Evolutionary conservation across 2,888 invertebrate genomes (phyloP), one percentile per base, ranked within the genome.

Genomic region (Neoaliturus tenellus): DNA sequence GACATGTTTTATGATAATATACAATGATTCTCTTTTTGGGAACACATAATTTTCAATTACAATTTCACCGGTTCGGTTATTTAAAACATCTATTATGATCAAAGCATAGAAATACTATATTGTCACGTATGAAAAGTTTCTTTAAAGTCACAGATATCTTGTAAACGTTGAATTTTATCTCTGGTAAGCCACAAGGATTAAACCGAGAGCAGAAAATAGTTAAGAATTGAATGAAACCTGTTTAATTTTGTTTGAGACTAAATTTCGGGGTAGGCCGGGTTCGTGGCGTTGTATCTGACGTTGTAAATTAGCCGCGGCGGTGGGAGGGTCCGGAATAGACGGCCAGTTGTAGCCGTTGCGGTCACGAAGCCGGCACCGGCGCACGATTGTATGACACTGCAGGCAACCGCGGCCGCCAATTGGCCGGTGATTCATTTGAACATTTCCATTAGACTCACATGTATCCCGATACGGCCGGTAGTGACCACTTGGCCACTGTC

Each of bases 241-340:
- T 78, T 78, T 78, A 23, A 78, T 78, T 25, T 78, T 31, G 44
- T 78, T 51, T 51, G 78, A 78, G 78, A 31, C 48, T 78, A 78
- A 78, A 78, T 78, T 78, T 78, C 33, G 78, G 78, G 78, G 78
- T 51, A 44, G 78, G 78, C 78, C 44, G 48, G 78, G 78, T 31
- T 78, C 78, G 51, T 78, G 78, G 78, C 78, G 78, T 78, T 48
- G 51, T 78, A 78, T 51, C 51, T 78, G 78, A 31, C 51, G 78
- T 78, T 51, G 78, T 78, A 78, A 78, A 78, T 78, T 78, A 78
- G 78, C 31, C 3, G 23, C 51, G 51, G 31, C 48, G 14, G 78
- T 48, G 48, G 78, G 78, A 51, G 51, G 78, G 48, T 48, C 51
- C 78, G 1, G 44, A 44, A 44, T 1, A 48, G 51, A 28, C 48